Conservation (phyloP, 92 coral and sea anemone species). For the Zoanthus sociatus region DNA sequence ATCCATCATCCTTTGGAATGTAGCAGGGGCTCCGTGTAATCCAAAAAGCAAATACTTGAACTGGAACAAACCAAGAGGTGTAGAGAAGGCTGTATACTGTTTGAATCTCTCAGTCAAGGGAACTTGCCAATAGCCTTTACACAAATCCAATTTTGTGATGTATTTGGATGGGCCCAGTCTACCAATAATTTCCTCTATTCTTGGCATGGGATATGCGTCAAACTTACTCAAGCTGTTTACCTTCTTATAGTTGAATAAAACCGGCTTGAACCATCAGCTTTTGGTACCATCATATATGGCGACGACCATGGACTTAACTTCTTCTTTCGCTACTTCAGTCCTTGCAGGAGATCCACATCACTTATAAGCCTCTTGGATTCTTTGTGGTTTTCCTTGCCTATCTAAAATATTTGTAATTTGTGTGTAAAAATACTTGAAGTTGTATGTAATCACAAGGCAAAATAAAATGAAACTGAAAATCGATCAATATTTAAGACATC, state of each 20-base stretch:
- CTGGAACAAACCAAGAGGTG: slow-evolving; percentile 40
- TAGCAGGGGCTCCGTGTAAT: slow-evolving; percentile 40
- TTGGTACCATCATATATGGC: slow-evolving; percentile 46
- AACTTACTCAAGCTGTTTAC: slow-evolving; percentile 33
- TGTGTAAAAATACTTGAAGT: no score
- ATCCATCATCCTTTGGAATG: slow-evolving; percentile 52
- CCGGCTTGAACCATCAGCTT: slow-evolving; percentile 51
- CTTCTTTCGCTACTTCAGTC: slow-evolving; percentile 11
- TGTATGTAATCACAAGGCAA: no score
- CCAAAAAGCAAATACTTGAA: slow-evolving; percentile 45
- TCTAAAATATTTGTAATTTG: no score
- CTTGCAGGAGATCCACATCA: background rate
- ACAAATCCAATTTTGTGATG: slow-evolving; percentile 33
- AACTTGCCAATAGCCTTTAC: slow-evolving; percentile 57
- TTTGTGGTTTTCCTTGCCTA: no score
- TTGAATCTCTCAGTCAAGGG: slow-evolving; percentile 30
- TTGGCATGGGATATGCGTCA: slow-evolving; percentile 63
- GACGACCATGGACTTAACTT: slow-evolving; percentile 47
- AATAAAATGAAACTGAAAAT: no score
- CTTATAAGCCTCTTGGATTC: no score
- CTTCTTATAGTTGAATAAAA: slow-evolving; percentile 58
- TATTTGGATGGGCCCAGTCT: slow-evolving; percentile 25
- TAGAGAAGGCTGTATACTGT: slow-evolving; percentile 41
- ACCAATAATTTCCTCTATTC: slow-evolving; percentile 21
- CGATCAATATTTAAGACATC: no score